phyloP scores from a whole-genome alignment of 2,888 invertebrate species.

The Polydrusus tereticollis region DNA sequence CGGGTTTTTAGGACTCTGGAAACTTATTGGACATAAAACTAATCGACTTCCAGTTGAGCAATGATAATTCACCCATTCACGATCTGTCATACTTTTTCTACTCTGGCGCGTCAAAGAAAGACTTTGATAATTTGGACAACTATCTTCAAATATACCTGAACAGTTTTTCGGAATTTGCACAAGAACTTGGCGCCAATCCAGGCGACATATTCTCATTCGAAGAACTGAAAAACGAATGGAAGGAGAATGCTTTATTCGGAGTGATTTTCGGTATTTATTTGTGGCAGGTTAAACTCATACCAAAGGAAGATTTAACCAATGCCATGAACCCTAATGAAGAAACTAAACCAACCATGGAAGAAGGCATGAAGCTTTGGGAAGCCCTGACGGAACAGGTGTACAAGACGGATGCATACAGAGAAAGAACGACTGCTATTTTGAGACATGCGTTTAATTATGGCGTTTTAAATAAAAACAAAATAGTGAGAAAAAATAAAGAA shows the following conservation, averaged over 20 bases:
- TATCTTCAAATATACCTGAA: slow-evolving; percentile 43
- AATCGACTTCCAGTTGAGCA: slow-evolving; percentile 50
- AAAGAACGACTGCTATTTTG: too few species aligned
- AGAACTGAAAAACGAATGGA: slow-evolving; percentile 43
- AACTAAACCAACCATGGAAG: neutral
- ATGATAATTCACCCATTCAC: slow-evolving; percentile 50
- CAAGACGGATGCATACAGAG: neutral
- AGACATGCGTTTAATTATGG: slow-evolving; percentile 33
- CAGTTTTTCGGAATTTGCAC: slow-evolving; percentile 6
- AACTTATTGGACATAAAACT: slow-evolving; percentile 46
- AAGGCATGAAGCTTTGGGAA: neutral
- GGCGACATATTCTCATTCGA: slow-evolving; percentile 31
- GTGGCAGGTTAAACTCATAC: slow-evolving; percentile 26
- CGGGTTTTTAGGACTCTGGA: slow-evolving; percentile 43
- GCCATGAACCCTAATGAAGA: neutral
- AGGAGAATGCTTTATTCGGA: slow-evolving; percentile 36
- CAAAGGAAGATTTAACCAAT: slow-evolving; percentile 20
- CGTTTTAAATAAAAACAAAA: neutral
- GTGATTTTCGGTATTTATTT: slow-evolving; percentile 24
- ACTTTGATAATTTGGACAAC: slow-evolving; percentile 35
- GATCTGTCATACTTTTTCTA: slow-evolving; percentile 59
- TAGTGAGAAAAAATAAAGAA: neutral
- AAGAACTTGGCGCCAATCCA: slow-evolving; percentile 14
- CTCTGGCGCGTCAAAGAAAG: slow-evolving; percentile 31
- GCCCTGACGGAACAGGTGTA: neutral